Evolutionary conservation across 1,140 invertebrate genomes (phyloP).

Genomic region (Apolygus lucorum): DNA sequence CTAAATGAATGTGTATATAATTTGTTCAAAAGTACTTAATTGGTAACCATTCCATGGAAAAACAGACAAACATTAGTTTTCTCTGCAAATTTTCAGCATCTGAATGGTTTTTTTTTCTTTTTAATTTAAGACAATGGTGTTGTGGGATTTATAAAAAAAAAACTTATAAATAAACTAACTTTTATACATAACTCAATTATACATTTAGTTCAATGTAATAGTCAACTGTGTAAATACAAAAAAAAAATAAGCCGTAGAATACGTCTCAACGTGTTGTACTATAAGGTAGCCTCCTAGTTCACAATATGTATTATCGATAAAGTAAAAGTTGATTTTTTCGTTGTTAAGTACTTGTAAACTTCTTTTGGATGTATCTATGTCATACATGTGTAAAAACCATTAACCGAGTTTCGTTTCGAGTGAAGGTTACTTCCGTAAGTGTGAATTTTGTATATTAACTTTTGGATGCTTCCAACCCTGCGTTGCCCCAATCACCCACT

Average conservation of each 20-base stretch:
- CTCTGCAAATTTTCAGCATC: background rate
- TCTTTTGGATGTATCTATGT: too few species aligned
- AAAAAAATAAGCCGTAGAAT: background rate
- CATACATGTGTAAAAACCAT: too few species aligned
- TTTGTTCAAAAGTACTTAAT: slow-evolving; percentile 8
- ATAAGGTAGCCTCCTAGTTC: background rate
- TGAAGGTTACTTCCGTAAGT: background rate
- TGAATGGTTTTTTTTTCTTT: slow-evolving; percentile 7
- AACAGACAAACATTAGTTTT: background rate
- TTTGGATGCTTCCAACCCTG: too few species aligned
- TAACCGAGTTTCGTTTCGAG: too few species aligned
- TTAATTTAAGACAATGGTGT: slow-evolving; percentile 1
- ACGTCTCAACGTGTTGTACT: background rate
- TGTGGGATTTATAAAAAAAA: background rate
- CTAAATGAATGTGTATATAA: background rate
- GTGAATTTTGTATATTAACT: too few species aligned
- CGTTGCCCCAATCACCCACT: too few species aligned
- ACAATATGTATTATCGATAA: background rate
- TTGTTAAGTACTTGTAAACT: too few species aligned
- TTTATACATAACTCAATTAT: background rate
- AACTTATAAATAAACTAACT: background rate
- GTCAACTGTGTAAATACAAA: background rate
- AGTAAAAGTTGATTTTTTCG: background rate
- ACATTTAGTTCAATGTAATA: background rate
- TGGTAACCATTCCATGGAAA: background rate